These are phyloP conservation scores for Zaprionus camerounensis DNA, from an alignment of 1,140 invertebrate genomes.

Conservation along the genomic window DNA sequence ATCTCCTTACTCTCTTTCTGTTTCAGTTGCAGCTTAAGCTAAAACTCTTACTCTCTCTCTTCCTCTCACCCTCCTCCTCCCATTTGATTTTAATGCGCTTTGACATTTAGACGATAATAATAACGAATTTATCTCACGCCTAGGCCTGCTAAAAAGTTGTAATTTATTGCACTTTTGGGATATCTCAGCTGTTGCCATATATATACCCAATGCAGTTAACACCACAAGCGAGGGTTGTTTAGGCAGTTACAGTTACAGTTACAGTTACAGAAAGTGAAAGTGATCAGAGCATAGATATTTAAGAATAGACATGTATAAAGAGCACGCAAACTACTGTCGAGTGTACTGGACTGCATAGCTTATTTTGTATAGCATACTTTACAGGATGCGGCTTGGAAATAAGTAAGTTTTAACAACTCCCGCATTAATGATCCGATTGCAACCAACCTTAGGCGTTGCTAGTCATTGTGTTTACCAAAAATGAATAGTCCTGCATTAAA, in stretches of 20 bases:
- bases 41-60: not conserved
- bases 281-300: not conserved
- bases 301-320: too few species aligned
- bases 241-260: not conserved
- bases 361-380: too few species aligned
- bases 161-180: constrained; percentile 66
- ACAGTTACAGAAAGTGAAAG: not conserved
- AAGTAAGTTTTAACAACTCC: too few species aligned
- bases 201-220: constrained; percentile 33
- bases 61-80: not conserved
- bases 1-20: not conserved
- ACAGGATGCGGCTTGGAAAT: too few species aligned
- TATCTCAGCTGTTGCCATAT: constrained; percentile 60
- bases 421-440: too few species aligned
- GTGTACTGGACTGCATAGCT: too few species aligned
- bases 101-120: constrained; percentile 79
- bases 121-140: constrained; percentile 71
- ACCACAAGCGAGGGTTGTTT: constrained; percentile 13
- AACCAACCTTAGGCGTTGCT: too few species aligned
- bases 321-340: too few species aligned
- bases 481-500: too few species aligned
- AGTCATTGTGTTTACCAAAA: too few species aligned
- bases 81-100: constrained; percentile 70
- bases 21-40: not conserved
- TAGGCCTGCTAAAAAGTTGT: constrained; percentile 49